Conservation (phyloP, 2,797 vertebrate genomes). For the Scleropages formosus region DNA sequence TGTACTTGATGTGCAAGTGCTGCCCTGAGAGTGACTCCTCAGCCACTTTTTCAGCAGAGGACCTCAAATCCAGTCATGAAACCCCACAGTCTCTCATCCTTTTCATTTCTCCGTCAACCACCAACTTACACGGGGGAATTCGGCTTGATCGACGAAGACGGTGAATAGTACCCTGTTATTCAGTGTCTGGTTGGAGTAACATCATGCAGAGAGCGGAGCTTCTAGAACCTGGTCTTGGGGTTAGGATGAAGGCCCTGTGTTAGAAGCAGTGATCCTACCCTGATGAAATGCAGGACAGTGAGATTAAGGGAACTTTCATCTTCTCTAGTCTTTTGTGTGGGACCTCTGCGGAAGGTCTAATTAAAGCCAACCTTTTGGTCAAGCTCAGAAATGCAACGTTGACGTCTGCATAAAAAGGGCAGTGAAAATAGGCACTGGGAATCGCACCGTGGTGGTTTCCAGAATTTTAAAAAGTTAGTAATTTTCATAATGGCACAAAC, state of each 20-base stretch:
- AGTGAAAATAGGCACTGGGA: not conserved
- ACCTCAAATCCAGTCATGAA: not conserved
- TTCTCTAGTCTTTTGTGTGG: not conserved
- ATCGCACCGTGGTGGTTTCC: not conserved
- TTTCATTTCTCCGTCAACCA: not conserved
- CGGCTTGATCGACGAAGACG: not conserved
- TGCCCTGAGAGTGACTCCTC: too few species aligned
- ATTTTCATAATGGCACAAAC: slow-evolving; percentile 30
- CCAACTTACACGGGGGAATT: not conserved
- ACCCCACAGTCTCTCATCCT: not conserved
- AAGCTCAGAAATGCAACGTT: not conserved
- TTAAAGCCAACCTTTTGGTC: not conserved
- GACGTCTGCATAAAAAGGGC: slow-evolving; percentile 4
- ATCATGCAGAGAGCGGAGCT: not conserved
- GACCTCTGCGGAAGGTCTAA: slow-evolving; percentile 2
- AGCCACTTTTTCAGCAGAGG: too few species aligned
- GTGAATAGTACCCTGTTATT: not conserved
- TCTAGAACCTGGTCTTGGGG: not conserved
- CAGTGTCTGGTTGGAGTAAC: not conserved
- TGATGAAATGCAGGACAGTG: not conserved
- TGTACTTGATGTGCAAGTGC: not conserved
- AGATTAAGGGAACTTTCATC: not conserved
- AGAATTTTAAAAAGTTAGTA: slow-evolving; percentile 11
- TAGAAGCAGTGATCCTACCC: not conserved
- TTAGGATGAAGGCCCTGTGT: not conserved